Evolutionary conservation across 2,888 invertebrate genomes (phyloP), one percentile per base, ranked within the genome.

Genomic region (Bombylius discolor): DNA sequence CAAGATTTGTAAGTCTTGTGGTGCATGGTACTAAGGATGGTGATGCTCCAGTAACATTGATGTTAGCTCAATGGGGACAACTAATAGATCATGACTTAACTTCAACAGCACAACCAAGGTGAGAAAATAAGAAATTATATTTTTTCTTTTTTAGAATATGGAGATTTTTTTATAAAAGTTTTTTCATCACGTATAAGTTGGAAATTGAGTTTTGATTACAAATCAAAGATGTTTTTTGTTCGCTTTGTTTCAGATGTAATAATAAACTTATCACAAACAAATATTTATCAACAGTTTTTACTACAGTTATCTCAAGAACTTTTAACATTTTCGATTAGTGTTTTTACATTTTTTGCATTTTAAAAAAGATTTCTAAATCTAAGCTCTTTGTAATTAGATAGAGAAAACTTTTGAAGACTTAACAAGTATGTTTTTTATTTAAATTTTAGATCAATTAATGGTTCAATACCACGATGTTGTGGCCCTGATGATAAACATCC

Each of bases 41-140:
- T 1, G 85, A 85, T 61, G 79, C 82, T 7, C 78, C 79, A 0
- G 78, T 89, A 9, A 89, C 89, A 0, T 82, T 87, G 62, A 82
- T 89, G 80, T 79, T 89, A 58, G 91, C 90, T 81, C 92, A 93
- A 68, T 92, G 92, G 89, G 93, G 93, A 0, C 93, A 94, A 72
- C 85, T 94, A 63, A 67, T 94, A 57, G 93, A 93, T 68, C 93
- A 94, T 66, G 93, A 94, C 68, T 75, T 94, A 61, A 89, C 87
- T 47, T 84, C 87, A 0, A 84, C 87, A 5, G 86, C 85, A 0
- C 87, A 87, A 64, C 83, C 86, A 2, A 77, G 85, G 71, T 73
- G 62, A 62, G 31, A 46, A 11, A 13, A 39, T 51, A 5, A 7
- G 2, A 14, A 11, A 33, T 13, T 23, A 45, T 12, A 11, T n/a